A percentile compares a stretch with the other conserved stretches of the same genome.
These are phyloP conservation scores for Schizothorax lantsangensis DNA, from an alignment of 2,797 vertebrate genomes.

Conservation along the genomic window DNA sequence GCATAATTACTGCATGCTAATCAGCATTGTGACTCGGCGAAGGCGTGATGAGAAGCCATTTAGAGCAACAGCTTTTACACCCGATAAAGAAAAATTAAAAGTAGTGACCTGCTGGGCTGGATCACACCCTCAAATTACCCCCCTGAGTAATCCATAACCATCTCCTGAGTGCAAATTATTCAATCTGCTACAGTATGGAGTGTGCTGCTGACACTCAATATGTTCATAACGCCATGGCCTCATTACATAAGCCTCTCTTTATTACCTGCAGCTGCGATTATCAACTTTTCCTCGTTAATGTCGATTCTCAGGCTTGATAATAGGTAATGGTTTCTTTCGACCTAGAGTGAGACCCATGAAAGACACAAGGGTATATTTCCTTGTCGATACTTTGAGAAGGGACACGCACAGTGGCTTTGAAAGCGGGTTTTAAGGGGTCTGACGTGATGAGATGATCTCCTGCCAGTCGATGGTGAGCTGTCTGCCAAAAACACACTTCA, in stretches of 20 bases:
- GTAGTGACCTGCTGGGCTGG: slow-evolving; percentile 54
- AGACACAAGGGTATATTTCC: slow-evolving; percentile 55
- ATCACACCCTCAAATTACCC: slow-evolving; percentile 63
- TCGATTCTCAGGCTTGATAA: slow-evolving; percentile 41
- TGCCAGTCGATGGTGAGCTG: slow-evolving; percentile 67
- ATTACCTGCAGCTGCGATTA: slow-evolving; percentile 39
- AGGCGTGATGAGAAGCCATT: slow-evolving; percentile 51
- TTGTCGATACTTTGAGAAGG: slow-evolving; percentile 54
- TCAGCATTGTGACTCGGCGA: slow-evolving; percentile 20
- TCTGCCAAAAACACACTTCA: slow-evolving; percentile 71
- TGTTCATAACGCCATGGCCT: slow-evolving; percentile 53
- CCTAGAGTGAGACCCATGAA: slow-evolving; percentile 28
- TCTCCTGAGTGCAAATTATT: slow-evolving; percentile 66
- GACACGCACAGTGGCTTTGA: slow-evolving; percentile 62
- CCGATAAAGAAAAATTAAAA: slow-evolving; percentile 53
- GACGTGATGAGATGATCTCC: slow-evolving; percentile 67
- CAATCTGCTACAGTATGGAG: slow-evolving; percentile 51
- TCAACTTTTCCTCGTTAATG: slow-evolving; percentile 35
- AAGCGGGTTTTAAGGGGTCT: slow-evolving; percentile 63
- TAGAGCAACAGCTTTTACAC: slow-evolving; percentile 45
- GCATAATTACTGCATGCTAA: slow-evolving; percentile 43
- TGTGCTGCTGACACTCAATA: slow-evolving; percentile 57
- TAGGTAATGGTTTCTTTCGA: slow-evolving; percentile 20
- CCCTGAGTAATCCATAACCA: slow-evolving; percentile 56
- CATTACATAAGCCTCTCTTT: slow-evolving; percentile 50